A percentile compares a stretch with the other conserved stretches of the same genome.
These are phyloP conservation scores for Oenanthe oenanthe DNA, from an alignment of 2,113 vertebrate genomes.

Conservation along the genomic window DNA sequence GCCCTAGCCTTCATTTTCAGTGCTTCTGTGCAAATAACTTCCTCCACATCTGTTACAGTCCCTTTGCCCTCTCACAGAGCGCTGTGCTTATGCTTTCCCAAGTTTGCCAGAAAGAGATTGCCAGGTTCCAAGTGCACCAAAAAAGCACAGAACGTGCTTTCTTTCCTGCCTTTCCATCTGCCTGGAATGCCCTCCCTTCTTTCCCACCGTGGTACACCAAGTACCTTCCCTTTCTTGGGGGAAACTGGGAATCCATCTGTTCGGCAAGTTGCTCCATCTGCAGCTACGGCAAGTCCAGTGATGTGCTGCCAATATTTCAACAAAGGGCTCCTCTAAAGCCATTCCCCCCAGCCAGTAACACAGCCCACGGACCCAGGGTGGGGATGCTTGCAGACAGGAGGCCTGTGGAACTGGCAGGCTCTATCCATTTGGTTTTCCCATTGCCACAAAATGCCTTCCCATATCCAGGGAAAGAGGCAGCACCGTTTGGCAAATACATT, in stretches of 20 bases:
- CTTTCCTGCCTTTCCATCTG: slow-evolving; percentile 25
- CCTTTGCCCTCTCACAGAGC: background rate
- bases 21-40: background rate
- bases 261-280: slow-evolving; percentile 49
- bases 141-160: slow-evolving; percentile 30
- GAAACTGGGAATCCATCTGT: slow-evolving; percentile 67
- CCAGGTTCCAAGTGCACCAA: slow-evolving; percentile 15
- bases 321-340: slow-evolving; percentile 49
- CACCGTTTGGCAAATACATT: background rate
- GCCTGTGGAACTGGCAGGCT: background rate
- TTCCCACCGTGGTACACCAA: slow-evolving; percentile 31
- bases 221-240: slow-evolving; percentile 57
- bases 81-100: background rate
- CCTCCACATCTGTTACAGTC: background rate
- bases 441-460: slow-evolving; percentile 32
- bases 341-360: background rate
- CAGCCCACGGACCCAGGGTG: background rate
- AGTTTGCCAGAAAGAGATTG: background rate
- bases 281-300: slow-evolving; percentile 22
- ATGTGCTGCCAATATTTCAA: slow-evolving; percentile 59
- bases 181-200: slow-evolving; percentile 21
- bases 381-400: background rate
- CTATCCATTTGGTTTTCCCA: slow-evolving; percentile 40
- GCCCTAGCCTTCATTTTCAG: background rate
- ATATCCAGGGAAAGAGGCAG: background rate